Evolutionary conservation across 1,140 invertebrate species (phyloP).

Genomic region (Magallana ariakensis): DNA sequence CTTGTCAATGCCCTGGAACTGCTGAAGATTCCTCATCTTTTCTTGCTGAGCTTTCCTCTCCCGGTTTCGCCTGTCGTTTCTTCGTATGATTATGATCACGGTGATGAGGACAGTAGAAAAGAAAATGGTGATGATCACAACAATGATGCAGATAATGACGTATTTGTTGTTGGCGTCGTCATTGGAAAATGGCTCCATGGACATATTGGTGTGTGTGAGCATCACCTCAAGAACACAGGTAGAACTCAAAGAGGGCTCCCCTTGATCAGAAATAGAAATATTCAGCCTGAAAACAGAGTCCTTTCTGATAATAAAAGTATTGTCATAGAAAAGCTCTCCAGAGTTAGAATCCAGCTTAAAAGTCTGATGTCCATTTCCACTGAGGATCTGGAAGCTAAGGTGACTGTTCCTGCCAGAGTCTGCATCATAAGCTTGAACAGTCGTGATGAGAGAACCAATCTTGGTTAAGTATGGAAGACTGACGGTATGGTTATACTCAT

Average conservation of each 20-base stretch:
- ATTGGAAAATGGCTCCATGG: constrained; percentile 46
- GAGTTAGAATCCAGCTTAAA: constrained; percentile 81
- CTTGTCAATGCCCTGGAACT: constrained; percentile 20
- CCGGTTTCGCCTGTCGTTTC: constrained; percentile 58
- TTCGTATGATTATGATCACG: constrained; percentile 67
- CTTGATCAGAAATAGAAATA: constrained; percentile 67
- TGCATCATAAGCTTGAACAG: constrained; percentile 86
- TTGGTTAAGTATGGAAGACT: constrained; percentile 63
- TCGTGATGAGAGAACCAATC: constrained; percentile 61
- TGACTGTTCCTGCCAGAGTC: constrained; percentile 92
- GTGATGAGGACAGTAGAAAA: constrained; percentile 68
- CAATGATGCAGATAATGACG: constrained; percentile 70
- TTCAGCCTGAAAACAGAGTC: constrained; percentile 60
- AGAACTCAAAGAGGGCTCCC: constrained; percentile 57
- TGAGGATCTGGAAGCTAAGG: constrained; percentile 90
- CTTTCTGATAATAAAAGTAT: constrained; percentile 56
- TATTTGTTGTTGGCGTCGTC: constrained; percentile 59
- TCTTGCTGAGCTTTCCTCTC: constrained; percentile 44
- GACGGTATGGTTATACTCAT: constrained; percentile 65
- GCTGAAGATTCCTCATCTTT: background rate
- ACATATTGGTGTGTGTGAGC: constrained; percentile 67
- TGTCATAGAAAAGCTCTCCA: constrained; percentile 63
- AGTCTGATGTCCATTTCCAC: constrained; percentile 87
- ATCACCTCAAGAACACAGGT: constrained; percentile 61
- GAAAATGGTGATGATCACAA: constrained; percentile 68